Evolutionary conservation across 1,140 invertebrate genomes (phyloP).

Genomic region (Armadillidium nasatum): DNA sequence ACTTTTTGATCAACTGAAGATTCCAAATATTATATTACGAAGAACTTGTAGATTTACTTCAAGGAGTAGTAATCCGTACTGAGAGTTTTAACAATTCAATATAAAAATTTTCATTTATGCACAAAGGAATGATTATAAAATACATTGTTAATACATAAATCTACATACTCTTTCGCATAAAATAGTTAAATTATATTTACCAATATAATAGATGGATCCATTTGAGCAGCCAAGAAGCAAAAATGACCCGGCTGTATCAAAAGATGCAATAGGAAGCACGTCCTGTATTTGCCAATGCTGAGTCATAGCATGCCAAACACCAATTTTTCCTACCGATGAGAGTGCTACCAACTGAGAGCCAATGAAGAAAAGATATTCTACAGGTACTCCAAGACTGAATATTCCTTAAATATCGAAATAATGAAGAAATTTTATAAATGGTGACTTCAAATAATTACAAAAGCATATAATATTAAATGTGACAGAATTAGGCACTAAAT

Average conservation of each 20-base stretch:
- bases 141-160: not conserved
- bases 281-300: conserved; percentile 98
- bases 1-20: no score
- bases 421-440: not conserved
- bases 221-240: conserved; percentile 89
- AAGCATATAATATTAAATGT: no score
- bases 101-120: no score
- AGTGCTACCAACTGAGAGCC: conserved; percentile 92
- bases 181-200: conserved; percentile 52
- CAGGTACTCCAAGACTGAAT: conserved; percentile 84
- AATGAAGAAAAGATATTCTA: conserved; percentile 95
- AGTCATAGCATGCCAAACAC: conserved; percentile 97
- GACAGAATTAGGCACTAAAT: no score
- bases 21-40: no score
- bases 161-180: conserved; percentile 11
- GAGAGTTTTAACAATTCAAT: no score
- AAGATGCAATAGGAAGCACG: conserved; percentile 87
- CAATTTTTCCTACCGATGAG: conserved; percentile 90
- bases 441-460: no score
- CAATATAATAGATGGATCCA: conserved; percentile 96
- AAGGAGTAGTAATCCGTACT: not conserved
- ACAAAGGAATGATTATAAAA: not conserved
- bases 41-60: no score
- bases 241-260: conserved; percentile 94
- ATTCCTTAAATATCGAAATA: conserved; percentile 54